A percentile compares a stretch with the other conserved stretches of the same genome.
Conservation (phyloP, 2,888 invertebrate species). For the Ischnura elegans region DNA sequence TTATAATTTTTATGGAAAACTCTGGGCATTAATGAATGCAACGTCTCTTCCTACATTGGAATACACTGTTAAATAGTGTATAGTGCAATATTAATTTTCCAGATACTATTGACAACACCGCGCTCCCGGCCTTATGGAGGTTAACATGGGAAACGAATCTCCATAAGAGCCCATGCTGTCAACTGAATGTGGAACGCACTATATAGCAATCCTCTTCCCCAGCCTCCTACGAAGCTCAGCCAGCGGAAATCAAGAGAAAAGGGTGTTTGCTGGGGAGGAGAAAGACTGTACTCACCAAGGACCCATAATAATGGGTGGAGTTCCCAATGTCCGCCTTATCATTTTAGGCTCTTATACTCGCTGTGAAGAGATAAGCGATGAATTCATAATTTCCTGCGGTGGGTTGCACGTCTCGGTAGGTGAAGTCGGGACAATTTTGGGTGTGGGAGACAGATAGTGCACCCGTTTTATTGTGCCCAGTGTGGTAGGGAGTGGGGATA, state of each 20-base stretch:
- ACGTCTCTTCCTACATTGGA: too few relatives aligned
- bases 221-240: background rate
- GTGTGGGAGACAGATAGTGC: background rate
- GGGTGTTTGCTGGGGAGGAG: background rate
- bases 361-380: background rate
- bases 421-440: background rate
- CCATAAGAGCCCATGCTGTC: too few relatives aligned
- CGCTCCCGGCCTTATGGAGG: too few relatives aligned
- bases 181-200: too few relatives aligned
- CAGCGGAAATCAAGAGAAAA: background rate
- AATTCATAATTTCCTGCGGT: background rate
- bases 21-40: too few relatives aligned
- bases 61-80: too few relatives aligned
- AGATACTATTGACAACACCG: too few relatives aligned
- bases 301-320: conserved; percentile 5
- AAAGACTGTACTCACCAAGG: background rate
- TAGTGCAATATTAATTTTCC: too few relatives aligned
- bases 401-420: background rate
- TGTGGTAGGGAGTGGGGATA: background rate
- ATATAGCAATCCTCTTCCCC: background rate
- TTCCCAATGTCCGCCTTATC: conserved; percentile 13
- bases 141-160: too few relatives aligned
- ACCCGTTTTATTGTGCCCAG: background rate
- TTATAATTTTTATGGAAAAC: too few relatives aligned
- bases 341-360: conserved; percentile 16